phyloP scores from a whole-genome alignment of 2,113 vertebrate genomes.

The Sinocyclocheilus anophthalmus region DNA sequence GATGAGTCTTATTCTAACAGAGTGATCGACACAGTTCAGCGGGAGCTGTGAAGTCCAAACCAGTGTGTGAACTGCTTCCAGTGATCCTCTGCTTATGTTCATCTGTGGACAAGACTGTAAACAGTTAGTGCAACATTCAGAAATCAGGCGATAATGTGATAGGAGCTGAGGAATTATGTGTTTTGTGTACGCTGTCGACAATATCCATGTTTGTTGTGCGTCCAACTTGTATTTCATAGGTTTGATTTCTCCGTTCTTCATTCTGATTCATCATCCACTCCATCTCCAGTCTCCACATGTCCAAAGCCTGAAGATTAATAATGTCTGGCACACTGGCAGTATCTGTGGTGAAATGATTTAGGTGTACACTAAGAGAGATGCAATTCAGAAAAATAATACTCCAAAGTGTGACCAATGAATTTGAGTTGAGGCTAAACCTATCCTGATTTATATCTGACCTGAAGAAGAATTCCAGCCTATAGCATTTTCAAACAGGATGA shows the following conservation, averaged over 20 bases:
- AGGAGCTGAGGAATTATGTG: not conserved
- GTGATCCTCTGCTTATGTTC: slow-evolving; percentile 50
- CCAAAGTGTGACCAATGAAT: not conserved
- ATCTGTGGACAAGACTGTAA: slow-evolving; percentile 39
- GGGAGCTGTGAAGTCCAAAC: slow-evolving; percentile 68
- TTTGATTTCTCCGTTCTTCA: not conserved
- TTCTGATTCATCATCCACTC: slow-evolving; percentile 7
- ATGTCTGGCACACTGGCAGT: not conserved
- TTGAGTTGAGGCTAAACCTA: not conserved
- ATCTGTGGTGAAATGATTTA: not conserved
- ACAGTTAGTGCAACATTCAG: slow-evolving; percentile 9
- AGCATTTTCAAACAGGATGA: not conserved
- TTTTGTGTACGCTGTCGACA: slow-evolving; percentile 21
- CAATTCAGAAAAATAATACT: not conserved
- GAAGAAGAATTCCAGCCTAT: not conserved
- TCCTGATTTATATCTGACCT: slow-evolving; percentile 4
- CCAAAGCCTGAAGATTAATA: not conserved
- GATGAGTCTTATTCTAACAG: slow-evolving; percentile 63
- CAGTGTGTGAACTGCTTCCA: slow-evolving; percentile 41
- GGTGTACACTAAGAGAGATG: not conserved
- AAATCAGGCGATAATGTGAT: not conserved
- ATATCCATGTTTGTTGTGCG: slow-evolving; percentile 47
- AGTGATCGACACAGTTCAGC: slow-evolving; percentile 70
- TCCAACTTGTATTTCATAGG: slow-evolving; percentile 65
- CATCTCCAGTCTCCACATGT: slow-evolving; percentile 26